A percentile compares a stretch with the other conserved stretches of the same genome.
phyloP scores from a whole-genome alignment of 2,113 vertebrate genomes.

The Myodes glareolus region DNA sequence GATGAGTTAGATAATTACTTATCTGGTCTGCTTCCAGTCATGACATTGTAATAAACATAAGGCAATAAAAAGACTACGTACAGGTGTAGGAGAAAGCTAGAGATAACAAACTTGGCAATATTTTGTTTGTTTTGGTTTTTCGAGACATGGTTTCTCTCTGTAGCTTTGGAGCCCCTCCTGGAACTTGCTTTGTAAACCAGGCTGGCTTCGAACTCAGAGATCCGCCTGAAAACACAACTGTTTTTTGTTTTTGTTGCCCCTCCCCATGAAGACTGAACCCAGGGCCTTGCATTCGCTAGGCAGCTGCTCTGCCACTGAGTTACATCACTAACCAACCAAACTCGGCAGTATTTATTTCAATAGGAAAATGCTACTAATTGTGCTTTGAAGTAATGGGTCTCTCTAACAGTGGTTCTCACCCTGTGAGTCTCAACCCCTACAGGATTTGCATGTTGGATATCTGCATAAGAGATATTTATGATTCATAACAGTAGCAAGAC shows the following conservation, averaged over 20 bases:
- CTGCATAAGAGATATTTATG: background rate
- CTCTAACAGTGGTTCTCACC: background rate
- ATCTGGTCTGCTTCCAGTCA: background rate
- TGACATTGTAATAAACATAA: slow-evolving; percentile 9
- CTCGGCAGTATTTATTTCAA: background rate
- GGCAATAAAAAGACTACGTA: slow-evolving; percentile 33
- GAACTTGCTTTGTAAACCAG: too few relatives aligned
- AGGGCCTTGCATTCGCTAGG: too few relatives aligned
- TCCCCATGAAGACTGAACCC: too few relatives aligned
- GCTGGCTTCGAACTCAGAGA: too few relatives aligned
- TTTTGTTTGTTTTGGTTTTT: background rate
- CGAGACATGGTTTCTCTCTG: too few relatives aligned
- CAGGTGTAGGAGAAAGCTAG: background rate
- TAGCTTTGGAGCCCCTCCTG: too few relatives aligned
- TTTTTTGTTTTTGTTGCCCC: too few relatives aligned
- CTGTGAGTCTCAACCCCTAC: background rate
- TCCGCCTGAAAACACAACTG: too few relatives aligned
- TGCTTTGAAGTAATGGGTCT: background rate
- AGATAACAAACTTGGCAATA: background rate
- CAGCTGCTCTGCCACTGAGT: too few relatives aligned
- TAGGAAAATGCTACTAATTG: slow-evolving; percentile 33
- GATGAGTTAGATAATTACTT: slow-evolving; percentile 20
- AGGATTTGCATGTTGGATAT: background rate
- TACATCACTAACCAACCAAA: background rate
- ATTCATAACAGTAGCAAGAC: background rate